Conservation (phyloP, 1,140 invertebrate species). For the Cylas formicarius region DNA sequence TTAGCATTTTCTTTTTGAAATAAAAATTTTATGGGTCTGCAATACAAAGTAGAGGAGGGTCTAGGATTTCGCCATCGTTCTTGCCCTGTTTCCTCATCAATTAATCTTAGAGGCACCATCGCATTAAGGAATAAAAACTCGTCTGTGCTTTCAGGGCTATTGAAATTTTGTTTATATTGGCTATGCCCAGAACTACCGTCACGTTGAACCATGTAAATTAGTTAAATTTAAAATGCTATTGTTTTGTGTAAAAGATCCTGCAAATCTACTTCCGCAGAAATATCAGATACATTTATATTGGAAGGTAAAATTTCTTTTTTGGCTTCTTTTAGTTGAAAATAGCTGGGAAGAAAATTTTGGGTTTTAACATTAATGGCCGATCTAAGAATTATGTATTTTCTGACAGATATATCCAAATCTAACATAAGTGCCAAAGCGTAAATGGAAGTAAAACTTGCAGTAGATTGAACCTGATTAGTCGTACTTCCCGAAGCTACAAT, state of each 20-base stretch:
- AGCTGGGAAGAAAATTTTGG: conserved; percentile 1
- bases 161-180: conserved; percentile 3
- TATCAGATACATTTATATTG: background rate
- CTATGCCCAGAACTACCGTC: conserved; percentile 5
- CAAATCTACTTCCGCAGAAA: conserved; percentile 1
- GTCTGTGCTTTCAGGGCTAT: conserved; percentile 2
- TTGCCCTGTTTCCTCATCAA: conserved; percentile 4
- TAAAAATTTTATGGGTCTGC: too few species aligned
- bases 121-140: background rate
- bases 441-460: conserved; percentile 1
- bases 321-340: background rate
- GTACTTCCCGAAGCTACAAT: background rate
- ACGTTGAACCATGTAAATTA: background rate
- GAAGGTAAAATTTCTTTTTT: conserved; percentile 3
- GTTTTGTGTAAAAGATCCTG: conserved; percentile 3
- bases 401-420: conserved; percentile 2
- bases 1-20: too few species aligned
- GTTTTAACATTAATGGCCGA: conserved; percentile 1
- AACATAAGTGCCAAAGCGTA: background rate
- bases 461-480: background rate
- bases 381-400: conserved; percentile 7
- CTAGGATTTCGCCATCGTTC: conserved; percentile 1
- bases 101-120: conserved; percentile 2
- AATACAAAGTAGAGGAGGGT: background rate
- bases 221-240: conserved; percentile 3